These are phyloP conservation scores for Eupristina koningsbergeri DNA, from an alignment of 1,140 invertebrate species.

Conservation along the genomic window DNA sequence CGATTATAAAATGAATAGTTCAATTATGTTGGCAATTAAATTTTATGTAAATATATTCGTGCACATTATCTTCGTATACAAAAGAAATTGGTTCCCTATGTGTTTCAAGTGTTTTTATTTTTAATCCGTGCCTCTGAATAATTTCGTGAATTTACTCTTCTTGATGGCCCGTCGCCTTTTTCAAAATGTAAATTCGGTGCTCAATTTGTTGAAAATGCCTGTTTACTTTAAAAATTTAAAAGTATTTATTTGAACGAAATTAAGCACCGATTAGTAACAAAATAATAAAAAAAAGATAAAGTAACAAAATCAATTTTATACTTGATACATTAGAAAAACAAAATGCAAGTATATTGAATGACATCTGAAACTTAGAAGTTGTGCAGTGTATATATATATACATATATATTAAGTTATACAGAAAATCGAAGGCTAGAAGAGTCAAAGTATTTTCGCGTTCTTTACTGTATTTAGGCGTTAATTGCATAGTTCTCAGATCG, in stretches of 20 bases:
- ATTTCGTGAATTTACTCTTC: slow-evolving; percentile 20
- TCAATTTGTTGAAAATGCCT: not conserved
- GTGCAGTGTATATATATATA: slow-evolving; percentile 38
- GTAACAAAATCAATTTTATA: slow-evolving; percentile 44
- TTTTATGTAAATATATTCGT: slow-evolving; percentile 49
- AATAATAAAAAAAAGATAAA: slow-evolving; percentile 26
- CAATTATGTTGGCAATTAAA: slow-evolving; percentile 40
- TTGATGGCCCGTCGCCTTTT: slow-evolving; percentile 29
- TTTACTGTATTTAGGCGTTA: slow-evolving; percentile 53
- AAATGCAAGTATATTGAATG: slow-evolving; percentile 34
- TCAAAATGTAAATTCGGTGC: slow-evolving; percentile 27
- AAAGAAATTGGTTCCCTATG: slow-evolving; percentile 36
- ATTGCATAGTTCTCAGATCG: slow-evolving; percentile 47
- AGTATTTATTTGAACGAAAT: not conserved
- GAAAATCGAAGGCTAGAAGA: slow-evolving; percentile 44
- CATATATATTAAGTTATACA: slow-evolving; percentile 45
- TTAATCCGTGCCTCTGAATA: slow-evolving; percentile 31
- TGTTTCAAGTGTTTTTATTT: slow-evolving; percentile 43
- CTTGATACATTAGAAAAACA: slow-evolving; percentile 39
- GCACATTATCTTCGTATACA: slow-evolving; percentile 58
- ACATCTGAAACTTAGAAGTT: slow-evolving; percentile 31
- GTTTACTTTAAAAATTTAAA: slow-evolving; percentile 14
- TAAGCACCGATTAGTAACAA: slow-evolving; percentile 31
- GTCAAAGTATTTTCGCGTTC: slow-evolving; percentile 55
- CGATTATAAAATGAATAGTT: slow-evolving; percentile 43